Percentiles rank a stretch among this genome's conserved stretches.
These are phyloP conservation scores for Acrossocheilus fasciatus DNA, from an alignment of 2,797 vertebrate species.

Conservation along the genomic window DNA sequence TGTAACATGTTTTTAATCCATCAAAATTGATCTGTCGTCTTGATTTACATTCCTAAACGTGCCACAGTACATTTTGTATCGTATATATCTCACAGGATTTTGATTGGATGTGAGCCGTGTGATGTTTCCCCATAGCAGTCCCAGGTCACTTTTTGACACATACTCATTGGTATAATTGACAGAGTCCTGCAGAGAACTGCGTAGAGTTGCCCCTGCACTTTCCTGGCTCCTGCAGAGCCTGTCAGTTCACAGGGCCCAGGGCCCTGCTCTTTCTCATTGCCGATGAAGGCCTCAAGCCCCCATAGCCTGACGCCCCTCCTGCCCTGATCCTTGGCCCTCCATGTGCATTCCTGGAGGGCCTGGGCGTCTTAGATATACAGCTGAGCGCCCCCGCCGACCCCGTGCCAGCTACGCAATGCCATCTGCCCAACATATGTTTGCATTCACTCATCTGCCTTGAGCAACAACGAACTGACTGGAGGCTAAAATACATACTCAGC, in stretches of 20 bases:
- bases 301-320: conserved; percentile 46
- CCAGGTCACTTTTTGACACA: conserved; percentile 33
- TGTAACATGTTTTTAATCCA: not conserved
- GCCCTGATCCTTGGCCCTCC: conserved; percentile 67
- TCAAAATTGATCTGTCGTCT: not conserved
- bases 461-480: not conserved
- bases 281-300: conserved; percentile 32
- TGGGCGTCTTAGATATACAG: conserved; percentile 71
- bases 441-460: conserved; percentile 25
- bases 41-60: not conserved
- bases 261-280: conserved; percentile 50
- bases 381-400: conserved; percentile 70
- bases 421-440: conserved; percentile 77
- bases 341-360: conserved; percentile 69
- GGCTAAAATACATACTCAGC: not conserved
- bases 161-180: conserved; percentile 42
- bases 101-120: not conserved
- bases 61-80: not conserved
- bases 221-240: conserved; percentile 43
- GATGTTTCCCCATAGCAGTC: not conserved
- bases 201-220: conserved; percentile 26
- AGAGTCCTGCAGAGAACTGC: conserved; percentile 28
- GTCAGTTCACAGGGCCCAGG: conserved; percentile 39
- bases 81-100: not conserved
- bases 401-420: conserved; percentile 72